phyloP scores from a whole-genome alignment of 2,888 invertebrate species.

The Drosophila dives region DNA sequence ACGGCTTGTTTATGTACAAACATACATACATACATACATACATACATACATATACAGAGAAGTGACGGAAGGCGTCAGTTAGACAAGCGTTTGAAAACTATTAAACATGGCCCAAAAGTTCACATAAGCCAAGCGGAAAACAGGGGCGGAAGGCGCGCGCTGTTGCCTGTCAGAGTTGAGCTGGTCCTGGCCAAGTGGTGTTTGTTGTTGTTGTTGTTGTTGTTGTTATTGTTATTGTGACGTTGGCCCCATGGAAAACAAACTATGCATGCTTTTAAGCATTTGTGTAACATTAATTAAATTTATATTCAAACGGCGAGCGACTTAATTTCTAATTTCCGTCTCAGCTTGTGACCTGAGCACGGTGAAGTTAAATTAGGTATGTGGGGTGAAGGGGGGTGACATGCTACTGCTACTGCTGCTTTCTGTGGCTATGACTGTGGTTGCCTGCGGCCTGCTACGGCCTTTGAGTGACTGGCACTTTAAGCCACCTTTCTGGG shows the following conservation, averaged over 20 bases:
- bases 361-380: conserved; percentile 44
- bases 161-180: conserved; percentile 74
- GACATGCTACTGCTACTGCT: not conserved
- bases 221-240: conserved; percentile 31
- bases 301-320: conserved; percentile 81
- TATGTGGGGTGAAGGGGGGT: conserved; percentile 32
- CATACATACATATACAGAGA: conserved; percentile 36
- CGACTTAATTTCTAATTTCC: conserved; percentile 81
- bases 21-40: conserved; percentile 29
- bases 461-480: conserved; percentile 69
- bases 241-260: conserved; percentile 71
- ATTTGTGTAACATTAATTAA: conserved; percentile 81
- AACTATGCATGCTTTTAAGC: conserved; percentile 78
- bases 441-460: conserved; percentile 46
- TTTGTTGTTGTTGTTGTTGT: conserved; percentile 19
- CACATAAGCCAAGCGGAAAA: conserved; percentile 62
- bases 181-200: conserved; percentile 35
- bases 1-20: conserved; percentile 21
- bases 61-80: conserved; percentile 76
- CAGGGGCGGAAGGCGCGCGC: conserved; percentile 73
- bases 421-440: conserved; percentile 49
- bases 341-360: conserved; percentile 60
- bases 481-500: conserved; percentile 77
- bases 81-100: conserved; percentile 79
- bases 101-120: conserved; percentile 78